Evolutionary conservation across 2,797 vertebrate genomes (phyloP).

Genomic region (Anguilla anguilla): DNA sequence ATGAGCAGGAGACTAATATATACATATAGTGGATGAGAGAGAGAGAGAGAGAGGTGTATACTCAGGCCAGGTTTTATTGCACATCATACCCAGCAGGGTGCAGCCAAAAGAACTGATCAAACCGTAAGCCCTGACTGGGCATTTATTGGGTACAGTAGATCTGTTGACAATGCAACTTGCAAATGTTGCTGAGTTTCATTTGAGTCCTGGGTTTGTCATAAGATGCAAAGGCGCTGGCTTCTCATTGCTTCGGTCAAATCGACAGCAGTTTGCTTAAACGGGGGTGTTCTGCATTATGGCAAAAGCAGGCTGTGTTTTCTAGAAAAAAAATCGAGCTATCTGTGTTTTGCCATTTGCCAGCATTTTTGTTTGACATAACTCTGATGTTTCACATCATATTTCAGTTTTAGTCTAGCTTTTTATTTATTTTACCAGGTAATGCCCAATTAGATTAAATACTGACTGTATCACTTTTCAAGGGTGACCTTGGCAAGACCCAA

Average conservation of each 20-base stretch:
- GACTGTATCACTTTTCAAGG: not conserved
- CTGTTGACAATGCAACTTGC: not conserved
- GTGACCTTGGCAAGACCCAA: not conserved
- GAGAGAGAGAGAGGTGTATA: not conserved
- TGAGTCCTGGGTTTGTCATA: not conserved
- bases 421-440: not conserved
- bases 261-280: not conserved
- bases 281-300: not conserved
- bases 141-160: not conserved
- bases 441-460: not conserved
- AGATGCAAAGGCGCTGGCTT: not conserved
- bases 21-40: not conserved
- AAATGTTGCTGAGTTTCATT: not conserved
- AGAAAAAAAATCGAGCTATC: not conserved
- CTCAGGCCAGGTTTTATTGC: not conserved
- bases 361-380: not conserved
- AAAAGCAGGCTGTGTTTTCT: not conserved
- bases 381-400: not conserved
- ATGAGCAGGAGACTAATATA: not conserved
- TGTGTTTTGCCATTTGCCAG: not conserved
- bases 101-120: not conserved
- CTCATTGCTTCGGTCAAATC: not conserved
- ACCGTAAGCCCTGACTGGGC: not conserved
- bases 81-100: not conserved
- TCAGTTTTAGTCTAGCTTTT: no score